These are phyloP conservation scores for Calidris pygmaea DNA, from an alignment of 2,113 vertebrate species.

Conservation along the genomic window DNA sequence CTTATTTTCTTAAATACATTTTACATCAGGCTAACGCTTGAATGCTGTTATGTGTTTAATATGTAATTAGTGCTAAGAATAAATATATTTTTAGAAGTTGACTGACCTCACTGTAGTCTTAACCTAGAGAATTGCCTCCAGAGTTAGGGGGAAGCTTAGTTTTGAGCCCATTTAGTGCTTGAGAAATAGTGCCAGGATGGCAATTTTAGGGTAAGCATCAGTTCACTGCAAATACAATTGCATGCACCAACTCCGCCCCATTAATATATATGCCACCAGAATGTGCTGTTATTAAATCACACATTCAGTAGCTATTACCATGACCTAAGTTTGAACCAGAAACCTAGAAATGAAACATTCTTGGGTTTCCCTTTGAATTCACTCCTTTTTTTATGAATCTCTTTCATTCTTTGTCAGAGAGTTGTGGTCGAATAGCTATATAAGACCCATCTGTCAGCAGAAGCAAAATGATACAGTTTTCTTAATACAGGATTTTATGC, in stretches of 20 bases:
- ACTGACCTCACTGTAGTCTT: neutral
- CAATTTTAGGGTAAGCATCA: neutral
- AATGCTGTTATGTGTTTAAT: neutral
- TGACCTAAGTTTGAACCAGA: conserved; percentile 62
- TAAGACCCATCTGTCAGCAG: conserved; percentile 51
- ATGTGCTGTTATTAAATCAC: conserved; percentile 26
- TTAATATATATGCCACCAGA: neutral
- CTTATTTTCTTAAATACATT: neutral
- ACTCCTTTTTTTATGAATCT: neutral
- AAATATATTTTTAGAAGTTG: neutral
- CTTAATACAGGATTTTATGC: conserved; percentile 39
- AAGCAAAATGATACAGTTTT: conserved; percentile 57
- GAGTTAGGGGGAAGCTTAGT: neutral
- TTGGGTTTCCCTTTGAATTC: conserved; percentile 52
- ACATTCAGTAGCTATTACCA: neutral
- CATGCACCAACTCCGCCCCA: neutral
- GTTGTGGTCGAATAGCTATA: neutral
- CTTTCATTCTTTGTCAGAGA: conserved; percentile 55
- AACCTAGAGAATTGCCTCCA: neutral
- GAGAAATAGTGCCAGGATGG: neutral
- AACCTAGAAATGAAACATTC: conserved; percentile 58
- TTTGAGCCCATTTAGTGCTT: neutral
- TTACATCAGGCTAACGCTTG: neutral
- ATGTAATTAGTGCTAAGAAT: neutral
- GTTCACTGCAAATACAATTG: neutral